Conservation (phyloP, 1,140 invertebrate genomes). For the Lordiphosa stackelbergi region DNA sequence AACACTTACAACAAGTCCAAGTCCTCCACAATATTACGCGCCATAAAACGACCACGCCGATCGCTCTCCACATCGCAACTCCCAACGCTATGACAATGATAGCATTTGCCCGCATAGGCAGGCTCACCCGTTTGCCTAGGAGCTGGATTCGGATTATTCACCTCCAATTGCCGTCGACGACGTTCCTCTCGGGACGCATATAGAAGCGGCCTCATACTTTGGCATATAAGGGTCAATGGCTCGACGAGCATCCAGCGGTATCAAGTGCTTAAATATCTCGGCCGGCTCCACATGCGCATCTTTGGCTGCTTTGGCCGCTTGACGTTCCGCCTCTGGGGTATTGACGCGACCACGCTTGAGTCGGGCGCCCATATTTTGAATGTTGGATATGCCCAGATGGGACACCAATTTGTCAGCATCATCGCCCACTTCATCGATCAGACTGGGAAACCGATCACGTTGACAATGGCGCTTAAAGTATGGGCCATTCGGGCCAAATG, state of each 20-base stretch:
- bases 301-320: constrained; percentile 10
- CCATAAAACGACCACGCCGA: constrained; percentile 3
- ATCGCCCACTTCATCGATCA: constrained; percentile 14
- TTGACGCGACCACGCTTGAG: constrained; percentile 4
- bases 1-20: background rate
- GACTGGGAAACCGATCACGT: constrained; percentile 20
- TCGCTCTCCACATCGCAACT: constrained; percentile 23
- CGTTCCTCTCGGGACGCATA: background rate
- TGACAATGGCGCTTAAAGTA: constrained; percentile 19
- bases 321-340: background rate
- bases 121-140: constrained; percentile 6
- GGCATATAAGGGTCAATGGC: constrained; percentile 37
- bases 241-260: constrained; percentile 9
- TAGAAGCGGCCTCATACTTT: background rate
- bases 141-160: background rate
- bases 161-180: no score
- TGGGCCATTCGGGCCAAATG: constrained; percentile 23
- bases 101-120: constrained; percentile 12
- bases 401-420: constrained; percentile 13
- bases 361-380: constrained; percentile 23
- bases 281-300: constrained; percentile 19
- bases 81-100: constrained; percentile 17
- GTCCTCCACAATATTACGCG: background rate
- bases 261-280: constrained; percentile 19
- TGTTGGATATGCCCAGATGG: constrained; percentile 13